Percentiles rank a stretch among this genome's conserved stretches.
These are phyloP conservation scores for Protonibea diacanthus DNA, from an alignment of 2,797 vertebrate genomes.

Conservation along the genomic window DNA sequence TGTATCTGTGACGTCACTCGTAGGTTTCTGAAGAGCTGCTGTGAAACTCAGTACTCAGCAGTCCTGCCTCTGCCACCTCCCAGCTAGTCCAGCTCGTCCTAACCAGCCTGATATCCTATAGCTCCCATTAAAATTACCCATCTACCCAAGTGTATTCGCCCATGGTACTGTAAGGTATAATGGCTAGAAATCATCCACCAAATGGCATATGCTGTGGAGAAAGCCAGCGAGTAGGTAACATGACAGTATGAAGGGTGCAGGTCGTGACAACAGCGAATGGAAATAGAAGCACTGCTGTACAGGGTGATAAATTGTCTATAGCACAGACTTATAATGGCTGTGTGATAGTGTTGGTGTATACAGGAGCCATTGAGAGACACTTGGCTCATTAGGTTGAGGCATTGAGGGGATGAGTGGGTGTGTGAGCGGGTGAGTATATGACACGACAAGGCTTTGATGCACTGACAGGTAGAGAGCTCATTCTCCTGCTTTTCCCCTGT, in stretches of 20 bases:
- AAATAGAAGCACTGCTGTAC: conserved; percentile 55
- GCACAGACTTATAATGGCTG: conserved; percentile 63
- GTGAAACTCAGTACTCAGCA: too few species aligned
- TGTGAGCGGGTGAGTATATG: conserved; percentile 67
- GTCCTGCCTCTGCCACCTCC: too few species aligned
- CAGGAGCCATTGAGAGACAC: conserved; percentile 66
- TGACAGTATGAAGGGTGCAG: conserved; percentile 58
- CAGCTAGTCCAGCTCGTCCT: not conserved
- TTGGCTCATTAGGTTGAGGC: conserved; percentile 83
- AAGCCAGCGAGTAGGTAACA: conserved; percentile 42
- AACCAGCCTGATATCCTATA: not conserved
- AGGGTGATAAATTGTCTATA: conserved; percentile 54
- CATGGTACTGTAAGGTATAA: not conserved
- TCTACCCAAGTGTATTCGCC: not conserved
- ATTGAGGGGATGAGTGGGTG: conserved; percentile 76
- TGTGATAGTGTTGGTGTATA: conserved; percentile 42
- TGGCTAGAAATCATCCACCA: conserved; percentile 23
- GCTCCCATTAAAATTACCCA: not conserved
- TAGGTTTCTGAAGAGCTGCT: too few species aligned
- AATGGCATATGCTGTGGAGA: conserved; percentile 9
- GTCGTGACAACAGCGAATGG: conserved; percentile 50
- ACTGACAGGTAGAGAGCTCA: conserved; percentile 78
- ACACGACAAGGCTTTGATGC: conserved; percentile 78
- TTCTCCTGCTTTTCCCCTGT: conserved; percentile 68
- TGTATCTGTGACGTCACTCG: too few species aligned